Evolutionary conservation across 1,140 invertebrate genomes (phyloP), one percentile per base, ranked within the genome.

Genomic region (Meloidogyne chitwoodi): DNA sequence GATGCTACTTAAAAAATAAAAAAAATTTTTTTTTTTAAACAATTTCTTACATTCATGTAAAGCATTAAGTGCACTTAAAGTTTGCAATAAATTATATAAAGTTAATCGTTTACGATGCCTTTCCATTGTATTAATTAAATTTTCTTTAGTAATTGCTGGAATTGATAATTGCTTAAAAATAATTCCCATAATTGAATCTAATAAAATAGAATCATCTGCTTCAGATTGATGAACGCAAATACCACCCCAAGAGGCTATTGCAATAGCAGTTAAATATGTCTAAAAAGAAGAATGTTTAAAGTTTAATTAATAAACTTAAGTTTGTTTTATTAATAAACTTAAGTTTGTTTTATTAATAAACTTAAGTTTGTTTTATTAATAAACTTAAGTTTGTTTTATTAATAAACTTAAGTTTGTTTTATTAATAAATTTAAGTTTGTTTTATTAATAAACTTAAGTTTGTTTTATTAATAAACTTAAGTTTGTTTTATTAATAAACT

Each of bases 221-320:
- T 61, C 31, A n/a, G n/a, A 24, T 22, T 81, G 4, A 27, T 29
- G n/a, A 34, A 75, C 24, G 29, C 61, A 44, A 72, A 80, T 34
- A 27, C 79, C 79, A 29, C 79, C 79, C 79, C 79, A 80, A 16
- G 81, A 83, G 12, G 79, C 79, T 19, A 80, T 72, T n/a, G 80
- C 38, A 5, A 80, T n/a, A n/a, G 34, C 67, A 48, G 31, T 41
- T 26, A 61, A 44, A 4, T 31, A 16, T 27, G 12, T 24, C 79
- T 80, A 78, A 81, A 83, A 77, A 27, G 29, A 56, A 56, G n/a
- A 22, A 14, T n/a, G 12, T n/a, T n/a, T 56, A 19, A 56, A 56
- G 68, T 12, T 48, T 56, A 24, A 29, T 11, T 70, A 70, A 14
- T 19, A 48, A n/a, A 62, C 11, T 44, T 12, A 70, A 70, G 64